Percentiles rank a stretch among this genome's conserved stretches.
These are phyloP conservation scores for Nomada goodeniana DNA, from an alignment of 2,888 invertebrate genomes.

Conservation along the genomic window DNA sequence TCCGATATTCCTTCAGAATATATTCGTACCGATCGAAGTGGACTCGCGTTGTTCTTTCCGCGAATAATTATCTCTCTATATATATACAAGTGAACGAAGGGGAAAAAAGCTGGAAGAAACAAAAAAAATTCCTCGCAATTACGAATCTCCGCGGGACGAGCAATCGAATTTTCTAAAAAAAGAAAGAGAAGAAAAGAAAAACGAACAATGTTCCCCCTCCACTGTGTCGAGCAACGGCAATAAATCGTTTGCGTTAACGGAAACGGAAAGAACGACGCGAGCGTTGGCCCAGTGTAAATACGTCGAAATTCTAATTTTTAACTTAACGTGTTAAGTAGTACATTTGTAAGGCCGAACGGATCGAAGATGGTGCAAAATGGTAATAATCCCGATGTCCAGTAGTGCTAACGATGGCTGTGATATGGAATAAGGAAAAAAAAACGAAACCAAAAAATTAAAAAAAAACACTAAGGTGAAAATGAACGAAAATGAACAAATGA, in stretches of 20 bases:
- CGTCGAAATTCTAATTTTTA: slow-evolving; percentile 61
- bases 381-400: slow-evolving; percentile 71
- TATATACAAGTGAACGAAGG: background rate
- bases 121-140: background rate
- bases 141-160: background rate
- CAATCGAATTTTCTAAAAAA: background rate
- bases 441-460: slow-evolving; percentile 44
- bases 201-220: background rate
- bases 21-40: slow-evolving; percentile 11
- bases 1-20: slow-evolving; percentile 41
- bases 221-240: background rate
- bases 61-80: background rate
- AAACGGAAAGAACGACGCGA: slow-evolving; percentile 41
- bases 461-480: slow-evolving; percentile 23
- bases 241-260: background rate
- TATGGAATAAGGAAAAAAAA: slow-evolving; percentile 75
- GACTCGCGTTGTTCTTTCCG: slow-evolving; percentile 43
- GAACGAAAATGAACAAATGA: no score
- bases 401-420: slow-evolving; percentile 81
- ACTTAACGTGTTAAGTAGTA: slow-evolving; percentile 66
- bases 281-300: slow-evolving; percentile 62
- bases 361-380: slow-evolving; percentile 68
- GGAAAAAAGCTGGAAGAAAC: background rate
- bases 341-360: slow-evolving; percentile 67
- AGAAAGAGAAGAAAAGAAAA: no score